These are phyloP conservation scores for Protodeltote pygarga DNA, from an alignment of 2,888 invertebrate species.

Conservation along the genomic window DNA sequence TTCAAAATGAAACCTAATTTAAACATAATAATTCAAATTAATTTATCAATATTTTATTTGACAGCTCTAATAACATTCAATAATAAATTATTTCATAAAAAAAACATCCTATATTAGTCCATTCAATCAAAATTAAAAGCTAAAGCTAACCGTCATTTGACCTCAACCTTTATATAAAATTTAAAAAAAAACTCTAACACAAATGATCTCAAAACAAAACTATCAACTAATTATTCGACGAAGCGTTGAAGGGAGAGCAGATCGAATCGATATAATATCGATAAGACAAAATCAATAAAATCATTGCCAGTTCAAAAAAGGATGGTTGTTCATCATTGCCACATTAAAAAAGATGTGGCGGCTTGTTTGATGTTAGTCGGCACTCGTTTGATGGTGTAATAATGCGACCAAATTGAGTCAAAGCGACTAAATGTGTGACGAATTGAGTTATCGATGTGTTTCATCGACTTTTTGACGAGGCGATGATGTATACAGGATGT, in stretches of 20 bases:
- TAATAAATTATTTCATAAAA: conserved; percentile 21
- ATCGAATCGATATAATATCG: conserved; percentile 71
- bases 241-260: conserved; percentile 77
- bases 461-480: conserved; percentile 69
- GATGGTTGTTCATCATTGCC: conserved; percentile 41
- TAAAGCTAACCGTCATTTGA: conserved; percentile 28
- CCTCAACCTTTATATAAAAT: conserved; percentile 49
- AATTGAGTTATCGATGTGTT: conserved; percentile 85
- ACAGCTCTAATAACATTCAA: conserved; percentile 22
- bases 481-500: conserved; percentile 55
- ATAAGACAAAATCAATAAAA: conserved; percentile 86
- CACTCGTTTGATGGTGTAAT: conserved; percentile 79
- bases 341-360: conserved; percentile 55
- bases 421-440: conserved; percentile 83
- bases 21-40: conserved; percentile 18
- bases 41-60: conserved; percentile 22
- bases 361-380: conserved; percentile 78
- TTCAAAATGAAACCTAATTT: neutral
- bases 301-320: conserved; percentile 58
- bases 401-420: conserved; percentile 86
- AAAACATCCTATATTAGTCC: conserved; percentile 23
- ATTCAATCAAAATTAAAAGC: conserved; percentile 34
- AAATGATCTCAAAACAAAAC: conserved; percentile 70
- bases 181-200: conserved; percentile 61
- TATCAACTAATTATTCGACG: conserved; percentile 74